phyloP scores from a whole-genome alignment of 2,113 vertebrate species.

The Pseudonaja textilis region DNA sequence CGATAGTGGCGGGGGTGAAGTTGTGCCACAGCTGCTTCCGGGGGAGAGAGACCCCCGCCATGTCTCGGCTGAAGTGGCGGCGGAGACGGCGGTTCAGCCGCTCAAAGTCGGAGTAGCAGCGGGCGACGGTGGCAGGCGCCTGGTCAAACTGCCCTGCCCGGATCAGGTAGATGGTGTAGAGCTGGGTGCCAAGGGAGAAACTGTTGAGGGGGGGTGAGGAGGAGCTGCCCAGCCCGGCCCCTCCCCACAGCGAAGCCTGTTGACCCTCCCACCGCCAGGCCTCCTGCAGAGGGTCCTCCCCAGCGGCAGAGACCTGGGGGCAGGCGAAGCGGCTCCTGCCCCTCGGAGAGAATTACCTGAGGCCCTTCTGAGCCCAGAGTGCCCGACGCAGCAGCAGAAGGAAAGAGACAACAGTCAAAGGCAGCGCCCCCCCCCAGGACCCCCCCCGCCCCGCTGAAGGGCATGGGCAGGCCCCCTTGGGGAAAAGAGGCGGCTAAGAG shows the following conservation, averaged over 20 bases:
- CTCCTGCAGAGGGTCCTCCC: neutral
- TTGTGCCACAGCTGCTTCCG: constrained; percentile 87
- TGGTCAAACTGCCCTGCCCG: constrained; percentile 78
- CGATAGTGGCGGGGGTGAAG: constrained; percentile 90
- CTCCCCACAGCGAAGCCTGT: neutral
- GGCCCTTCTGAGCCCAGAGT: constrained; percentile 71
- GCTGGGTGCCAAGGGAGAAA: constrained; percentile 62
- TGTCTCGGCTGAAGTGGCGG: constrained; percentile 76
- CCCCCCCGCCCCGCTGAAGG: neutral
- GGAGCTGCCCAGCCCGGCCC: neutral
- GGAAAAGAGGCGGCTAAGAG: neutral
- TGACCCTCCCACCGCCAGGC: neutral
- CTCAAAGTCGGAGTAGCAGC: constrained; percentile 91
- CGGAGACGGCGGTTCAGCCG: constrained; percentile 81
- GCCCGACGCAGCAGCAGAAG: constrained; percentile 63
- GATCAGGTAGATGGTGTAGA: constrained; percentile 91
- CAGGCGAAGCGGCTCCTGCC: neutral
- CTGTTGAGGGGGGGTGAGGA: neutral
- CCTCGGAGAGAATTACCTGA: constrained; percentile 64
- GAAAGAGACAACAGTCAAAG: constrained; percentile 61
- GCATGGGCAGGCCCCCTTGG: neutral
- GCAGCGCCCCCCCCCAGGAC: neutral
- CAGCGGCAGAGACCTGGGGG: neutral
- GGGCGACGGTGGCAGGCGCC: constrained; percentile 79
- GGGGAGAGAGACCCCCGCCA: constrained; percentile 86